Conservation (phyloP, 2,888 invertebrate species). For the Alloplasta piceator region DNA sequence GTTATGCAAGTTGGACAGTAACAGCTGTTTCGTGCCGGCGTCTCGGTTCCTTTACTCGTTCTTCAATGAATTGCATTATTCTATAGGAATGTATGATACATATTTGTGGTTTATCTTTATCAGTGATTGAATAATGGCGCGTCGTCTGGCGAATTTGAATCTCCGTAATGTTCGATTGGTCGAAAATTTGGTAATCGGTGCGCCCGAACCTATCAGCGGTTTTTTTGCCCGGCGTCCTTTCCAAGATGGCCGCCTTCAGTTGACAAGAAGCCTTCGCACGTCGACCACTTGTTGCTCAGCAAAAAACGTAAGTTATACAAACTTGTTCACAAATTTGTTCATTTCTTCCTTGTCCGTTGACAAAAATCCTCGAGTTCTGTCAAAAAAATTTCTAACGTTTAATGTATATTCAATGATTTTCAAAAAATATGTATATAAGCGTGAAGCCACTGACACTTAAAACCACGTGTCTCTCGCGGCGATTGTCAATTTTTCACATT, state of each 20-base stretch:
- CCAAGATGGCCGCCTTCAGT: slow-evolving; percentile 55
- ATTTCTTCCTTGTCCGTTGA: too few species aligned
- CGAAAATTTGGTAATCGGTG: slow-evolving; percentile 66
- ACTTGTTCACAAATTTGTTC: too few species aligned
- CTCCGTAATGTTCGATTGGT: slow-evolving; percentile 73
- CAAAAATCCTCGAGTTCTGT: too few species aligned
- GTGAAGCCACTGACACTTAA: too few species aligned
- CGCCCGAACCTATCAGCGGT: slow-evolving; percentile 60
- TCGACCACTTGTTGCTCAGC: slow-evolving; percentile 66
- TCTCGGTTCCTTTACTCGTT: background rate
- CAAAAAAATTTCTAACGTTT: too few species aligned
- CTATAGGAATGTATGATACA: background rate
- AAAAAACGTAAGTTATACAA: slow-evolving; percentile 68
- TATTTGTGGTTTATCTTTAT: background rate
- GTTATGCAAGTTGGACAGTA: background rate
- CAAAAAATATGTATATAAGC: too few species aligned
- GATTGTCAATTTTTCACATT: too few species aligned
- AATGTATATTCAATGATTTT: too few species aligned
- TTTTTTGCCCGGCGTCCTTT: slow-evolving; percentile 55
- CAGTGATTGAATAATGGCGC: slow-evolving; percentile 67
- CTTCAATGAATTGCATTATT: background rate
- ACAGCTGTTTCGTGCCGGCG: slow-evolving; percentile 3
- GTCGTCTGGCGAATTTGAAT: slow-evolving; percentile 70
- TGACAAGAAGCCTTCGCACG: slow-evolving; percentile 54
- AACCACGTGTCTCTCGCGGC: too few species aligned